Conservation (phyloP, 1,140 invertebrate species). For the Phymastichus coffea region DNA sequence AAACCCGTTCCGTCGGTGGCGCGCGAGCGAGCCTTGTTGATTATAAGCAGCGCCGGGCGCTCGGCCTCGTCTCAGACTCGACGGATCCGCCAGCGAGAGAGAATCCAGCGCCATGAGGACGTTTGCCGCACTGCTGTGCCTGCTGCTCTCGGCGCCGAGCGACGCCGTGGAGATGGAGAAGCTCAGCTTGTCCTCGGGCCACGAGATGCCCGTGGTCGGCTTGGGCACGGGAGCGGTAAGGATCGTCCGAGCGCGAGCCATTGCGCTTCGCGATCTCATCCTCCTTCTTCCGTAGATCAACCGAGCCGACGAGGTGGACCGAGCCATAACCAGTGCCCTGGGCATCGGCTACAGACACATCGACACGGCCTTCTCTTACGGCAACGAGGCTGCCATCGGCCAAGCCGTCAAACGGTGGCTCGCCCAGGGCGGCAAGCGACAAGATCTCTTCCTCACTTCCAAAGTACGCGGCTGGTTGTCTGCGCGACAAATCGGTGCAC, state of each 20-base stretch:
- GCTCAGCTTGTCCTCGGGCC: conserved; percentile 42
- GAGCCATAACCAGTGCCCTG: conserved; percentile 4
- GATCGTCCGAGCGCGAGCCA: neutral
- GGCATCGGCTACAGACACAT: conserved; percentile 22
- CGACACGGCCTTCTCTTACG: conserved; percentile 18
- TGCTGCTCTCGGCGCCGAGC: neutral
- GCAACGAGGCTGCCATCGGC: conserved; percentile 16
- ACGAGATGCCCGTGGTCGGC: conserved; percentile 71
- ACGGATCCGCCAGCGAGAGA: no score
- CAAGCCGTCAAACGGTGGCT: conserved; percentile 19
- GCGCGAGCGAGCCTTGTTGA: no score
- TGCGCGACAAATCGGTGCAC: no score
- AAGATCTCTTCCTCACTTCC: conserved; percentile 23
- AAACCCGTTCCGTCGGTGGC: no score
- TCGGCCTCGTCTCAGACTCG: no score
- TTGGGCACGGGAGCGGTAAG: conserved; percentile 78
- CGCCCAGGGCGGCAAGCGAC: conserved; percentile 9
- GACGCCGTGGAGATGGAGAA: neutral
- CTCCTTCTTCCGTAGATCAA: conserved; percentile 1
- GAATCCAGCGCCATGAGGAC: neutral
- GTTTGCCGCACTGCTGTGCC: neutral
- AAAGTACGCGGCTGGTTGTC: conserved; percentile 1
- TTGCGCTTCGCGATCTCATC: neutral
- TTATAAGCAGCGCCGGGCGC: no score
- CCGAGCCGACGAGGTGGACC: neutral